Conservation (phyloP, 30 jellyfish, hydroid and myxozoan genomes). For the Cassiopea xamachana region DNA sequence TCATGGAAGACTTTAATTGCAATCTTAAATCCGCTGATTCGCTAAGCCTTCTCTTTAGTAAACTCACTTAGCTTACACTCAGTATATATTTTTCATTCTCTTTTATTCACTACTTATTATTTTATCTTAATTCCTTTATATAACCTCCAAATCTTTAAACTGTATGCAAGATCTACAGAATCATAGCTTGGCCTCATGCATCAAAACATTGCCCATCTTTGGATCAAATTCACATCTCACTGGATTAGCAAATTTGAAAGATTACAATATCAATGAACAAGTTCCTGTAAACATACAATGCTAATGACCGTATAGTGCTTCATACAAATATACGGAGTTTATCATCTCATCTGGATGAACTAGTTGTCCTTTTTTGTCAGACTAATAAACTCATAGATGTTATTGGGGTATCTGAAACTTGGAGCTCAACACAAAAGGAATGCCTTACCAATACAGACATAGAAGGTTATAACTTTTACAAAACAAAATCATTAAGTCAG, state of each 20-base stretch:
- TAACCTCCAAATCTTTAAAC: too few relatives aligned
- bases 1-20: too few relatives aligned
- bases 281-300: neutral
- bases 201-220: neutral
- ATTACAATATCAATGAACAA: neutral
- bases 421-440: conserved; percentile 12
- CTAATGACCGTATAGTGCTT: neutral
- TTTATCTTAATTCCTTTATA: too few relatives aligned
- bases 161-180: too few relatives aligned
- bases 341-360: conserved; percentile 34
- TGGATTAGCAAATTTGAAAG: neutral
- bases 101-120: too few relatives aligned
- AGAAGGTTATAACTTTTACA: conserved; percentile 37
- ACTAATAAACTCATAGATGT: conserved; percentile 12
- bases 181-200: too few relatives aligned
- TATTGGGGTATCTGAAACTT: conserved; percentile 57
- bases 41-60: too few relatives aligned
- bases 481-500: conserved; percentile 28
- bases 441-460: conserved; percentile 33
- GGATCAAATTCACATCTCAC: neutral
- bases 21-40: too few relatives aligned
- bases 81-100: too few relatives aligned
- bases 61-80: too few relatives aligned
- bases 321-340: neutral
- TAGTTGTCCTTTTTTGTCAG: conserved; percentile 28